These are phyloP conservation scores for Onychomys leucogaster DNA, from an alignment of 2,797 vertebrate genomes.

Conservation along the genomic window DNA sequence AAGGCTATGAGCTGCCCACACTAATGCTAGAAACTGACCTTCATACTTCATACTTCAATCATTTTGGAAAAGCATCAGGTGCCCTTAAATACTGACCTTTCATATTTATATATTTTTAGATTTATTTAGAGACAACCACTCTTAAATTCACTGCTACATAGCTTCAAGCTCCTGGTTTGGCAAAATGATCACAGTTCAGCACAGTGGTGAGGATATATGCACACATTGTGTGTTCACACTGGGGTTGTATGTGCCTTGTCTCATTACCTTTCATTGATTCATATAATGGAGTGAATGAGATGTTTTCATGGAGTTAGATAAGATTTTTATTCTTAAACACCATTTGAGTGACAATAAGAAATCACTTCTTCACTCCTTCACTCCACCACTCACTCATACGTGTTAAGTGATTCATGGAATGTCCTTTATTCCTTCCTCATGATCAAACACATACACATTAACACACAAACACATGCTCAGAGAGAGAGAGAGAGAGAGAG, in stretches of 20 bases:
- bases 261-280: not conserved
- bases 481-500: not conserved
- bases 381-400: not conserved
- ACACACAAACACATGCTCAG: not conserved
- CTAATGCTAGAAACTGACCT: not conserved
- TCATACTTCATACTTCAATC: not conserved
- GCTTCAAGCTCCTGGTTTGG: not conserved
- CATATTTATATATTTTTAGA: not conserved
- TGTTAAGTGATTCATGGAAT: not conserved
- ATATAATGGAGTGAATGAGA: not conserved
- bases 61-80: too few relatives aligned
- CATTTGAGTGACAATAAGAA: not conserved
- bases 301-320: not conserved
- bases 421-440: not conserved
- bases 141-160: not conserved
- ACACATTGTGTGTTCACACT: not conserved
- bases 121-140: not conserved
- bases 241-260: not conserved
- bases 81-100: not conserved
- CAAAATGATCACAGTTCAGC: fast-evolving
- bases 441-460: not conserved
- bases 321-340: not conserved
- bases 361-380: not conserved
- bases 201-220: not conserved
- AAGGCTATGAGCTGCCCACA: not conserved